These are phyloP conservation scores for Oithona nana DNA, from an alignment of 2,888 invertebrate species.

Conservation along the genomic window DNA sequence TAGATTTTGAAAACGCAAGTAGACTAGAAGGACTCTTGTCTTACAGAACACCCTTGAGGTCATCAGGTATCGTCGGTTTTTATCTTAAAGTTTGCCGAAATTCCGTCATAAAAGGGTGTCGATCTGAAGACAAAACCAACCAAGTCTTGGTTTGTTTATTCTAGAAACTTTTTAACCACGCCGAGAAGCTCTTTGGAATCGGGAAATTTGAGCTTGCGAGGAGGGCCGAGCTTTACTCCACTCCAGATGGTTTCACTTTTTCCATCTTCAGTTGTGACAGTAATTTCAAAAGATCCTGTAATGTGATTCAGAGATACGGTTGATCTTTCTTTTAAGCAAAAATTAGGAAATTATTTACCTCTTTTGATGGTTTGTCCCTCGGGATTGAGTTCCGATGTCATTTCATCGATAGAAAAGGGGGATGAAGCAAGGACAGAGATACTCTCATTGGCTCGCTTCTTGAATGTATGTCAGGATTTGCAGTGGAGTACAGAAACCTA, in stretches of 20 bases:
- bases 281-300: conserved; percentile 15
- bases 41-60: too few relatives aligned
- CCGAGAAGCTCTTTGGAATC: not conserved
- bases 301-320: too few relatives aligned
- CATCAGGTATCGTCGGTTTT: too few relatives aligned
- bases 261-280: not conserved
- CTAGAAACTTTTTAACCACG: not conserved
- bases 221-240: conserved; percentile 9
- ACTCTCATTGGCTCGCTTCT: conserved; percentile 7
- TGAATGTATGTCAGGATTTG: conserved; percentile 12
- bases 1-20: too few relatives aligned
- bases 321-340: too few relatives aligned
- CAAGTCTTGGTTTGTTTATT: too few relatives aligned
- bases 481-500: conserved; percentile 10
- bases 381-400: conserved; percentile 5
- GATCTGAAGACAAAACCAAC: too few relatives aligned
- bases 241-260: conserved; percentile 1
- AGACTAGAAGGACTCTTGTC: too few relatives aligned
- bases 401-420: conserved; percentile 19
- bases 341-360: too few relatives aligned
- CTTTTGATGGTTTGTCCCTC: not conserved
- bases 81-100: too few relatives aligned
- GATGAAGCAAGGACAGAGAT: conserved; percentile 26
- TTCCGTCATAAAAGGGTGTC: too few relatives aligned
- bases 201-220: conserved; percentile 9